These are phyloP conservation scores for Eupithecia dodoneata DNA, from an alignment of 2,888 invertebrate genomes.

Conservation along the genomic window DNA sequence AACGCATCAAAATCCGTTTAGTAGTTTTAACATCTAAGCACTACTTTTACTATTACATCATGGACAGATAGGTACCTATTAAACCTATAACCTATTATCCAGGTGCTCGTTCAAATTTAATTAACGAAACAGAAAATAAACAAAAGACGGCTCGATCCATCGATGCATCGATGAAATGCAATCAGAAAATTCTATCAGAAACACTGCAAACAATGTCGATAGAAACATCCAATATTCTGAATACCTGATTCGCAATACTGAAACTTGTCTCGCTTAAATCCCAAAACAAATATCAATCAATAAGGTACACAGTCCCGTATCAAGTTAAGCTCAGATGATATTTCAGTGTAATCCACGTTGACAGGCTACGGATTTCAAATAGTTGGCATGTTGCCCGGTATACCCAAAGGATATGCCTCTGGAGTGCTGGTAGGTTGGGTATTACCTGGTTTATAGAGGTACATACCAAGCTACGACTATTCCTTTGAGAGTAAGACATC, in stretches of 20 bases:
- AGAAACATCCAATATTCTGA: background rate
- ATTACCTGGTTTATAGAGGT: background rate
- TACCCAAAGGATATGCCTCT: background rate
- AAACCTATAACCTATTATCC: no score
- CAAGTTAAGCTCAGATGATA: background rate
- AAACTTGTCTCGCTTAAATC: background rate
- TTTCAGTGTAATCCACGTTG: slow-evolving; percentile 7
- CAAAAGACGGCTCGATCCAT: background rate
- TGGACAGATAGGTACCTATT: no score
- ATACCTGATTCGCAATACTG: background rate
- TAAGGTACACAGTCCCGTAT: slow-evolving; percentile 9
- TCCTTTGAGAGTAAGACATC: slow-evolving; percentile 2
- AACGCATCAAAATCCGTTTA: no score
- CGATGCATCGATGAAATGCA: background rate
- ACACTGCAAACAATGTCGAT: background rate
- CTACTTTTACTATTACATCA: no score
- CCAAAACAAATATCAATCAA: background rate
- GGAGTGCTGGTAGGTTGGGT: background rate
- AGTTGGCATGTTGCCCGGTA: background rate
- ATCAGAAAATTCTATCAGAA: background rate
- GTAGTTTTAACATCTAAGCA: no score
- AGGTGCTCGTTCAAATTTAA: no score
- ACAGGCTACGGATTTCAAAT: slow-evolving; percentile 2
- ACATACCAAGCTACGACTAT: background rate
- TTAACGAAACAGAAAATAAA: background rate